Evolutionary conservation across 30 jellyfish, hydroid and myxozoan genomes (phyloP).

Genomic region (Mastigias papua): DNA sequence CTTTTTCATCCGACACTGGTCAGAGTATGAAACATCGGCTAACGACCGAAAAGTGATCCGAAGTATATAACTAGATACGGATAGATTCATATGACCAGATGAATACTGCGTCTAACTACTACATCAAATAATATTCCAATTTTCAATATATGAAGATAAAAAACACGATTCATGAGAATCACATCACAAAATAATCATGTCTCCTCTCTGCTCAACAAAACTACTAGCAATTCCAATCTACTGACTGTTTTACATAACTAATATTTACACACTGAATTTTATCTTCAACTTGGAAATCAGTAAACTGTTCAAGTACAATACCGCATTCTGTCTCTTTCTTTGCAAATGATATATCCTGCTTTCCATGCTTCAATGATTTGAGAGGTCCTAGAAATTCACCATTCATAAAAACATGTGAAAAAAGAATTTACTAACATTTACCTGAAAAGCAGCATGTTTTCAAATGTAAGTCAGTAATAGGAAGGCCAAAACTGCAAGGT

Average conservation of each 20-base stretch:
- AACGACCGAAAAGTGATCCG: no score
- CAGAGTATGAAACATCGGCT: no score
- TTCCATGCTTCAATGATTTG: conserved; percentile 85
- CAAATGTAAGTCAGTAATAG: no score
- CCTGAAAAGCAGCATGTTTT: not conserved
- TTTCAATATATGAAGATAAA: no score
- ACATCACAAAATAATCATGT: not conserved
- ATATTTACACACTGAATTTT: conserved; percentile 75
- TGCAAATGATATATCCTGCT: conserved; percentile 74
- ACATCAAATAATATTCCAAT: no score
- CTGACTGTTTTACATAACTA: conserved; percentile 57
- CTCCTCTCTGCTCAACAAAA: not conserved
- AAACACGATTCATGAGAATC: not conserved
- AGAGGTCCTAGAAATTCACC: conserved; percentile 72
- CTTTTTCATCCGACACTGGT: no score
- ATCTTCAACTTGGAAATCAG: conserved; percentile 82
- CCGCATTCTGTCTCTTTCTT: conserved; percentile 96
- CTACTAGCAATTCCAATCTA: conserved; percentile 69
- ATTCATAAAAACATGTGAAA: no score
- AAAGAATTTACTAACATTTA: not conserved
- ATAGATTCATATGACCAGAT: no score
- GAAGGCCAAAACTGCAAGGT: no score
- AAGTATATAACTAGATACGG: no score
- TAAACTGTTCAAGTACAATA: conserved; percentile 71
- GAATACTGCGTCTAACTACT: no score